These are phyloP conservation scores for Melanchra persicariae DNA, from an alignment of 2,888 invertebrate species.

Conservation along the genomic window DNA sequence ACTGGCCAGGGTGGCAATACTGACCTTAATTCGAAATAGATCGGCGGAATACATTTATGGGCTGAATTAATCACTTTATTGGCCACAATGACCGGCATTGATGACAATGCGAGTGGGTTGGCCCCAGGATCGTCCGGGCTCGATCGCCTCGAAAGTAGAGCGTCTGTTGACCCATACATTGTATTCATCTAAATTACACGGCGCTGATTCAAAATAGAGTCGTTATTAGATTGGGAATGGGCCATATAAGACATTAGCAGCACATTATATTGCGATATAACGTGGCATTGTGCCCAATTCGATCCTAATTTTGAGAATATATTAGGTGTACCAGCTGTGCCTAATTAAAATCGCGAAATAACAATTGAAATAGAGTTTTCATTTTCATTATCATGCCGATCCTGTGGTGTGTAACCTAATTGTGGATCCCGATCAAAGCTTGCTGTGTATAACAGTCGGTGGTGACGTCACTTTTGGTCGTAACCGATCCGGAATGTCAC, in stretches of 20 bases:
- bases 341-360: slow-evolving; percentile 34
- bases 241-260: slow-evolving; percentile 46
- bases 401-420: slow-evolving; percentile 47
- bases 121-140: slow-evolving; percentile 68
- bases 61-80: slow-evolving; percentile 88
- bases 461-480: slow-evolving; percentile 70
- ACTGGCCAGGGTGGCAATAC: slow-evolving; percentile 71
- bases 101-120: slow-evolving; percentile 79
- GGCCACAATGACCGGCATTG: slow-evolving; percentile 80
- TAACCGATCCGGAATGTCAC: slow-evolving; percentile 71
- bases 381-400: slow-evolving; percentile 35
- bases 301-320: slow-evolving; percentile 30
- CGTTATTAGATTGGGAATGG: slow-evolving; percentile 58
- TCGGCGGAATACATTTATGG: slow-evolving; percentile 83
- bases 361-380: slow-evolving; percentile 20
- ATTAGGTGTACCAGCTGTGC: slow-evolving; percentile 38
- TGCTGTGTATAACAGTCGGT: slow-evolving; percentile 61
- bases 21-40: slow-evolving; percentile 87
- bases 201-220: slow-evolving; percentile 49
- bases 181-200: slow-evolving; percentile 51
- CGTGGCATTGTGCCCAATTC: slow-evolving; percentile 45
- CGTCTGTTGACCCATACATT: slow-evolving; percentile 77
- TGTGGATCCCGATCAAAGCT: slow-evolving; percentile 52
- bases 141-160: slow-evolving; percentile 77
- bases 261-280: slow-evolving; percentile 42